Base-by-base conservation (phyloP, 1,140 invertebrate species). In the Aphelinus atriplicis region DNA sequence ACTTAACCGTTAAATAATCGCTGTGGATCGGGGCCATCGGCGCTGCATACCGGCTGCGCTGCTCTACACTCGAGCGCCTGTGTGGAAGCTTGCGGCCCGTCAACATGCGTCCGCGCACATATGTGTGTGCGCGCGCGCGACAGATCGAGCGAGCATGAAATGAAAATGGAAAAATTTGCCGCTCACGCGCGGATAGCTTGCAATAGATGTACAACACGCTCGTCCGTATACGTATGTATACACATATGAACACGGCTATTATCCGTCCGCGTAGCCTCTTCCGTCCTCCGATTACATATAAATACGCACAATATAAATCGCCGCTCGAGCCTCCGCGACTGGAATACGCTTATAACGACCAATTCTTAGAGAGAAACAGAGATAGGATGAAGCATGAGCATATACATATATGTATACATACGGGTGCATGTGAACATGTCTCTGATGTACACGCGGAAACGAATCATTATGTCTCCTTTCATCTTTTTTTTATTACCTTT, bases 1-100 rank as follows among this genome's bases (percentile, higher is more conserved):
- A 87, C 83, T 87, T 84, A 86, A 88, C 86, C 84, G 86, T 87
- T 85, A 87, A 87, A 87, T 88, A 88, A 88, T 87, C 82, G 84
- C 81, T 82, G 79, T 77, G 82, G 85, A 88, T 88, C 86, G 85
- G 86, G 87, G 86, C 84, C 86, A 84, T 82, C 51, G 51, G 51
- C 9, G 9, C 51, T 9, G 51, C 9, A 9, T 53, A 9, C 26
- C 26, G 26, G 26, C 26, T 26, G 26, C 26, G 26, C 51, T 53
- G 51, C 51, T 53, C 51, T 53, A 53, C 9, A 26, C 26, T 26
- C 26, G 26, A 26, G 26, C 26, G 26, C 26, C 26, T 26, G 26
- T 26, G 26, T 26, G 26, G 26, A 26, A 26, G 26, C 26, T 26
- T 26, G 26, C 26, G 26, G 26, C 26, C 26, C 26, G 26, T 26